Base-by-base conservation (phyloP, 2,888 invertebrate species). In the Ommatoiulus sabulosus region DNA sequence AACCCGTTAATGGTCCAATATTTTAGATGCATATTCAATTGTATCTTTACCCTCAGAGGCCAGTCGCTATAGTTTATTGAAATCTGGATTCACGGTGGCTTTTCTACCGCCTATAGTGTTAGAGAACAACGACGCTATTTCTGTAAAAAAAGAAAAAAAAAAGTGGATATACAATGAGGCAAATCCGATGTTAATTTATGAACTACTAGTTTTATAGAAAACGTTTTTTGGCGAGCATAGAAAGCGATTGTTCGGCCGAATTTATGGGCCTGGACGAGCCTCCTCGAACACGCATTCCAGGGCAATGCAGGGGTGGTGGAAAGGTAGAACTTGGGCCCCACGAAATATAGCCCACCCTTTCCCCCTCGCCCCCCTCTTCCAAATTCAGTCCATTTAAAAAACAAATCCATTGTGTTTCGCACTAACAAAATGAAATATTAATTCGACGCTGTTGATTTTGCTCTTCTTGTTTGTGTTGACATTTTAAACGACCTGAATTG, bases 91-190 rank as follows among this genome's bases (percentile, higher is more conserved):
- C 15, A 17, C 7, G 63, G n/a, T 63, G 63, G 7, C 4, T n/a
- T n/a, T 8, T 17, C 52, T 63, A 72, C 72, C 72, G 6, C 72
- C 72, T 72, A n/a, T n/a, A 24, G 20, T 72, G 72, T 4, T 72
- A n/a, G 7, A 17, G n/a, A 63, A n/a, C n/a, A 17, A 63, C 63
- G n/a, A 0, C 72, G 24, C 20, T 52, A 24, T 72, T 8, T 72
- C 24, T 72, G 20, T 3, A 8, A 20, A 24, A n/a, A n/a, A n/a
- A n/a, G n/a, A n/a, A n/a, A n/a, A n/a, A 72, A 72, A 52, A 72
- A 72, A 24, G 24, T 72, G 72, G 63, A n/a, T 63, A n/a, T n/a
- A 72, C 72, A 72, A 72, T 72, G 24, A 72, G 72, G 72, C 72
- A 20, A 72, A 72, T 24, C 72, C 24, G 20, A 72, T 72, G 72